phyloP scores from a whole-genome alignment of 2,797 vertebrate genomes.

The Trichosurus vulpecula region DNA sequence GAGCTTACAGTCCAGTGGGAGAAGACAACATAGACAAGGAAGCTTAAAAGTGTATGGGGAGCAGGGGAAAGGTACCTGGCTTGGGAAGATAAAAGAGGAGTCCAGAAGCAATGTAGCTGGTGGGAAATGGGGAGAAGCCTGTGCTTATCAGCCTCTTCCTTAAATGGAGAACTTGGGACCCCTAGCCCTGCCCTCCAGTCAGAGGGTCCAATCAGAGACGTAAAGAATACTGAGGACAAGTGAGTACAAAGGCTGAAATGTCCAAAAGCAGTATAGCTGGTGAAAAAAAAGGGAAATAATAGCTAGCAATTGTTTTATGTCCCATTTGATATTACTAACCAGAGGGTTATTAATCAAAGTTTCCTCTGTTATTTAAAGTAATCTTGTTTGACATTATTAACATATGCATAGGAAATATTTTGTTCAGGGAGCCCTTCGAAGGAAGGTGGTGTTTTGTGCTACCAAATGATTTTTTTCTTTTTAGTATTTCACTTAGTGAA shows the following conservation, averaged over 20 bases:
- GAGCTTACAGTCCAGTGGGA: not conserved
- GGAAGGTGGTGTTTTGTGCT: not conserved
- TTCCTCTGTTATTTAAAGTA: not conserved
- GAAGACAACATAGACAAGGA: not conserved
- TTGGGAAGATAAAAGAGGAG: not conserved
- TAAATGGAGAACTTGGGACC: not conserved
- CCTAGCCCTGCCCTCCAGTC: not conserved
- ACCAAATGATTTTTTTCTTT: not conserved
- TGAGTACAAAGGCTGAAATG: not conserved
- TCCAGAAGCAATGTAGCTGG: not conserved
- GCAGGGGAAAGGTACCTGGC: not conserved
- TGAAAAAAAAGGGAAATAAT: not conserved
- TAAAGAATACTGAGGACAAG: not conserved
- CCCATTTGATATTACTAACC: not conserved
- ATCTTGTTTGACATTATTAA: not conserved
- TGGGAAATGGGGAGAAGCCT: not conserved
- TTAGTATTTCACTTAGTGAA: not conserved
- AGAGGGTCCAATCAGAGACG: not conserved
- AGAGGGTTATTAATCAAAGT: not conserved
- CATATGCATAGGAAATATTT: not conserved
- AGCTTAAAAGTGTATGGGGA: not conserved
- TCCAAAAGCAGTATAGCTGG: not conserved
- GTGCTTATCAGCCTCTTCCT: not conserved
- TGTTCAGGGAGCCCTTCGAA: not conserved
- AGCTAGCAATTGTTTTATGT: not conserved